Evolutionary conservation across 2,797 vertebrate species (phyloP), one percentile per base, ranked within the genome.

Genomic region (Pangasius sanitwongsei): DNA sequence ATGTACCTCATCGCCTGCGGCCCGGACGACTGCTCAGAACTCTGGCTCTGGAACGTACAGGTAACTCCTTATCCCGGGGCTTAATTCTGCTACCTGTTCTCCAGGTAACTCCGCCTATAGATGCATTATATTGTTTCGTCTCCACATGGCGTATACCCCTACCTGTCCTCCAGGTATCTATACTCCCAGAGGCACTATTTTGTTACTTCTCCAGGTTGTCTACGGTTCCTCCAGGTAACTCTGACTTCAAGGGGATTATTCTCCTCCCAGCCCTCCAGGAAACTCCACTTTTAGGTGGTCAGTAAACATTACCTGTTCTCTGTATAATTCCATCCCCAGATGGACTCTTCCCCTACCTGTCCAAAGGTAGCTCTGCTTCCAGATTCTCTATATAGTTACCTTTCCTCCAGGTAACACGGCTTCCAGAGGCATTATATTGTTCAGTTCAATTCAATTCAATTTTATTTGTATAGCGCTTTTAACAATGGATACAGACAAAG

Each of bases 11-110:
- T 99, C 90, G 99, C 99, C 90, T 99, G 98, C 92, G 98, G 98
- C 90, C 98, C 98, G 23, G 98, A 99, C 89, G 98, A 99, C 96
- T 99, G 99, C 96, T 99, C 98, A 55, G 99, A 99, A 94, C 97
- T 99, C 88, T 99, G 99, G 99, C 98, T 99, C 90, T 99, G 99
- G 99, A 99, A 99, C 91, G 96, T 99, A 93, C 98, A 99, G 96
- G 99, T 99, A 95, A 86, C 9, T 37, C 78, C 0, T 2, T 3
- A 4, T 28, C 55, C 55, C 15, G 1, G 1, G 25, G 6, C 55
- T 57, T 18, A 31, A 37, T 34, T 37, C 34, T 25, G 18, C 1
- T 16, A 16, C 23, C 80, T 57, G 78, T 59, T 44, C 74, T 53
- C n/a, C n/a, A 80, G 28, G 25, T n/a, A 77, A 50, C 4, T 75